A percentile compares a stretch with the other conserved stretches of the same genome.
Conservation (phyloP, 2,888 invertebrate species). For the Drosophila meridiana region DNA sequence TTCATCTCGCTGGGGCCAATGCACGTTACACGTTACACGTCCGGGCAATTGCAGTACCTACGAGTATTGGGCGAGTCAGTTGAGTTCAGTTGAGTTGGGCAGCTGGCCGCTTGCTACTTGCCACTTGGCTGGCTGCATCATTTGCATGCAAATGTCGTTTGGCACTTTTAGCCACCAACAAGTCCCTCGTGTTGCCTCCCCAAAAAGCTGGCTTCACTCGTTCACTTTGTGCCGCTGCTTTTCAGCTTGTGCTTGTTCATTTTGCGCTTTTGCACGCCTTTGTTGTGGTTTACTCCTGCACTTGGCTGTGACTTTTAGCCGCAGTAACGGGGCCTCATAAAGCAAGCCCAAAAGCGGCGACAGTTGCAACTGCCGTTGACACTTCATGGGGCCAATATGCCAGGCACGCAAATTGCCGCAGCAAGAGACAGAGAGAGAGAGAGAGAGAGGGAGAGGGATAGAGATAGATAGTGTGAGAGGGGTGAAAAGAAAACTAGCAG, state of each 20-base stretch:
- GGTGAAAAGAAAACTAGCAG: conserved; percentile 14
- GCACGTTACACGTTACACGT: conserved; percentile 43
- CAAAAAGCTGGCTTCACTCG: not conserved
- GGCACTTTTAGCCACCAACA: conserved; percentile 64
- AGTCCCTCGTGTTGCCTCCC: conserved; percentile 5
- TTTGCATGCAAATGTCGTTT: conserved; percentile 81
- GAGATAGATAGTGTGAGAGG: not conserved
- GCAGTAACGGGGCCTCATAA: conserved; percentile 65
- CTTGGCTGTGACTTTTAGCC: conserved; percentile 66
- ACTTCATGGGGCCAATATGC: conserved; percentile 74
- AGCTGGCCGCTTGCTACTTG: conserved; percentile 24
- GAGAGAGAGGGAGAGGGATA: conserved; percentile 1
- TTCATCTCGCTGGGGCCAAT: conserved; percentile 63
- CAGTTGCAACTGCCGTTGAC: conserved; percentile 76
- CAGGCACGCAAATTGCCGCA: conserved; percentile 54
- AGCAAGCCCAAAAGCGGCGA: conserved; percentile 65
- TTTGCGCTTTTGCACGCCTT: conserved; percentile 72
- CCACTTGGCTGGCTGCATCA: conserved; percentile 59
- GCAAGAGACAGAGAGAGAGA: not conserved
- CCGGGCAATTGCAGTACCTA: conserved; percentile 47
- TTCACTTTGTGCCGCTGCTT: conserved; percentile 21
- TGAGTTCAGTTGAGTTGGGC: conserved; percentile 18
- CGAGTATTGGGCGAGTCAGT: conserved; percentile 36
- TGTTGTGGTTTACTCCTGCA: conserved; percentile 71
- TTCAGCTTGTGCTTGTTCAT: conserved; percentile 52